phyloP scores from a whole-genome alignment of 2,113 vertebrate species.

The Plestiodon gilberti region DNA sequence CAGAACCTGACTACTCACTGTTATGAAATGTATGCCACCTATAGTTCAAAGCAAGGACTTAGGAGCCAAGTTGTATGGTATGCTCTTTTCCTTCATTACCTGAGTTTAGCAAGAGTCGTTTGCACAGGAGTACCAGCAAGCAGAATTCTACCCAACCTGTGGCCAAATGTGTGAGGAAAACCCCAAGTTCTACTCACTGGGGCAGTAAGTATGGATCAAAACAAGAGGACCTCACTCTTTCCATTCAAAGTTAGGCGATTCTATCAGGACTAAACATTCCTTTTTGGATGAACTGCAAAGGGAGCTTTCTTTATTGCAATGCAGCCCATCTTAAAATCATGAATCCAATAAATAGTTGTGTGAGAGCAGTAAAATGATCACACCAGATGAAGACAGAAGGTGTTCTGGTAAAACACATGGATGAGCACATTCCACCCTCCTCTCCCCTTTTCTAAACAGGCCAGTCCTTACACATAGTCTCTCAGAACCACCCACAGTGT shows the following conservation, averaged over 20 bases:
- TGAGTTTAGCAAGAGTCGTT: constrained; percentile 69
- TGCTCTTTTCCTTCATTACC: constrained; percentile 49
- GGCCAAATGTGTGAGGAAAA: constrained; percentile 15
- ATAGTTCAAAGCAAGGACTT: constrained; percentile 68
- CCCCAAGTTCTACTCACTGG: background rate
- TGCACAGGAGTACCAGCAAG: constrained; percentile 67
- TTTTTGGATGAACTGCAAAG: accelerated
- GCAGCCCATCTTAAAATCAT: background rate
- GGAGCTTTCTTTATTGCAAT: background rate
- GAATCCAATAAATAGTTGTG: background rate
- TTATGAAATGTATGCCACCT: constrained; percentile 67
- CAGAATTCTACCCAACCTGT: constrained; percentile 32
- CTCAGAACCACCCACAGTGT: background rate
- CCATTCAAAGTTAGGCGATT: background rate
- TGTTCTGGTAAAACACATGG: constrained; percentile 6
- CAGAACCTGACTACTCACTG: constrained; percentile 51
- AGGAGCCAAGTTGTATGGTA: constrained; percentile 64
- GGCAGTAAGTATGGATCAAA: background rate
- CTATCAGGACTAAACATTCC: accelerated
- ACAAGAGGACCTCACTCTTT: background rate
- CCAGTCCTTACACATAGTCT: background rate
- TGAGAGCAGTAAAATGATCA: background rate
- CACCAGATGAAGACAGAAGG: constrained; percentile 23
- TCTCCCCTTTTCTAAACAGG: background rate
- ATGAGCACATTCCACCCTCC: background rate